These are phyloP conservation scores for fruit fly (Drosophila melanogaster) DNA, from an alignment of 1,140 invertebrate genomes.

Conservation along the genomic window Release_6_plus_ISO1_MT NT_033777.3:30310501-30311000, in stretches of 20 bases:
- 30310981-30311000: constrained; percentile 63
- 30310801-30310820: constrained; percentile 44
- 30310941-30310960: constrained; percentile 58
- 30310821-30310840: constrained; percentile 66
- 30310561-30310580: constrained; percentile 58
- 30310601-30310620: constrained; percentile 1
- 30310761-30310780: constrained; percentile 18
- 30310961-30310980: constrained; percentile 55
- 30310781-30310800: not conserved
- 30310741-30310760: constrained; percentile 33
- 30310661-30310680: constrained; percentile 28
- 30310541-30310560: constrained; percentile 65
- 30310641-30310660: not conserved
- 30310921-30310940: constrained; percentile 84
- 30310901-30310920: constrained; percentile 84
- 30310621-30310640: constrained; percentile 4
- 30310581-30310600: constrained; percentile 28
- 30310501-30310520: constrained; percentile 23
- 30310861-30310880: constrained; percentile 56
- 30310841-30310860: constrained; percentile 82
- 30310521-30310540: constrained; percentile 40
- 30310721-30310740: constrained; percentile 21
- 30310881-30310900: constrained; percentile 82
- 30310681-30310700: constrained; percentile 48
- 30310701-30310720: constrained; percentile 36